phyloP scores from a whole-genome alignment of 2,113 vertebrate species.

The Peromyscus maniculatus region DNA sequence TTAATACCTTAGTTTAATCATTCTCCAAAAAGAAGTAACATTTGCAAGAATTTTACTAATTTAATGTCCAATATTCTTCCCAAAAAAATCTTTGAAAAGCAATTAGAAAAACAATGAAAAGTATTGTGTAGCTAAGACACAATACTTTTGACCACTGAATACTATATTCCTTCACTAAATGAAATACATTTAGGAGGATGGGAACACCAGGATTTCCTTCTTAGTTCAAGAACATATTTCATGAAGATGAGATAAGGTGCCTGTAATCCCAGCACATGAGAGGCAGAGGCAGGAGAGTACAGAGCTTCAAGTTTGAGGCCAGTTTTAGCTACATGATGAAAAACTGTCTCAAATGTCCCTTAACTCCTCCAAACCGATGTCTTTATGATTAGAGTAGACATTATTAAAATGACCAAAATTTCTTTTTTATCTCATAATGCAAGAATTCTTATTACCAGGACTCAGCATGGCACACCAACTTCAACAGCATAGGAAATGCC shows the following conservation, averaged over 20 bases:
- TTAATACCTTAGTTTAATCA: neutral
- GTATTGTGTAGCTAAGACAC: neutral
- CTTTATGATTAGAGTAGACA: conserved; percentile 25
- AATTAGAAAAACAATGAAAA: conserved; percentile 16
- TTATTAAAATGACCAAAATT: neutral
- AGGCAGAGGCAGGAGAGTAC: neutral
- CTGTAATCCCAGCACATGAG: neutral
- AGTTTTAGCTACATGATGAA: neutral
- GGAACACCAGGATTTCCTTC: neutral
- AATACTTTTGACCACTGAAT: neutral
- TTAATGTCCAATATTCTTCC: conserved; percentile 48
- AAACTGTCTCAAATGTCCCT: neutral
- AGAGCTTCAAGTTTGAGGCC: neutral
- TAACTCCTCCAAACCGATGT: neutral
- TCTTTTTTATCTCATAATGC: neutral
- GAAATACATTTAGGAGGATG: neutral
- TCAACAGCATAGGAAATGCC: neutral
- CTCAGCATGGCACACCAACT: neutral
- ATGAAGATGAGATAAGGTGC: neutral
- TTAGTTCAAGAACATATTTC: neutral
- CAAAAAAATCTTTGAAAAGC: conserved; percentile 50
- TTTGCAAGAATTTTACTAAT: conserved; percentile 29
- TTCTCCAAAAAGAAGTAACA: conserved; percentile 30
- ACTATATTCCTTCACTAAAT: neutral
- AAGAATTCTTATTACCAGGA: conserved; percentile 3